A percentile compares a stretch with the other conserved stretches of the same genome.
Evolutionary conservation across 2,888 invertebrate genomes (phyloP).

Genomic region (Stenurella melanura): DNA sequence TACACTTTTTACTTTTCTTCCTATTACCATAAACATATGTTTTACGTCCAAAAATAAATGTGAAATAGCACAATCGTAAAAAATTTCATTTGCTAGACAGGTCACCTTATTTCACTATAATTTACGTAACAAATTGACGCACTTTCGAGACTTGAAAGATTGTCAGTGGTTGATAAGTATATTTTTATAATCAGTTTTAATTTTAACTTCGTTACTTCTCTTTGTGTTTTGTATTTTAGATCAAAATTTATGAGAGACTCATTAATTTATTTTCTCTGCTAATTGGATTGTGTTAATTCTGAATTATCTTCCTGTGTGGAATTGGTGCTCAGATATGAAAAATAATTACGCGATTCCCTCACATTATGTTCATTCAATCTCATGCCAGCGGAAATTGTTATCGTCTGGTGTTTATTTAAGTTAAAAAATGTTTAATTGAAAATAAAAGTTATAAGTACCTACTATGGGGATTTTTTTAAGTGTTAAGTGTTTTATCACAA

Average conservation of each 20-base stretch:
- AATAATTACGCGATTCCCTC: constrained; percentile 1
- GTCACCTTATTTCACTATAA: too few relatives aligned
- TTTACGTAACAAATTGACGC: too few relatives aligned
- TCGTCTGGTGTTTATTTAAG: background rate
- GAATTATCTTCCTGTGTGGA: background rate
- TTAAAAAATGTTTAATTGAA: background rate
- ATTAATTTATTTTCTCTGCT: constrained; percentile 1
- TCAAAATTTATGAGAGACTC: background rate
- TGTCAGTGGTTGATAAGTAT: too few relatives aligned
- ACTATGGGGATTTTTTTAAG: too few relatives aligned
- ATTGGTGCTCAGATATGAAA: background rate
- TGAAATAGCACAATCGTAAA: too few relatives aligned
- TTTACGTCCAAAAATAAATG: too few relatives aligned
- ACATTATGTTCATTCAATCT: background rate
- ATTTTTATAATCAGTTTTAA: background rate
- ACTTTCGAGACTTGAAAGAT: too few relatives aligned
- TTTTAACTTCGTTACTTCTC: background rate
- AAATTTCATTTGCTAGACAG: too few relatives aligned
- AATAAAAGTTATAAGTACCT: background rate
- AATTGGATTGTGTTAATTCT: constrained; percentile 4
- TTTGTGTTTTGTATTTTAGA: background rate
- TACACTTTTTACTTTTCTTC: too few relatives aligned
- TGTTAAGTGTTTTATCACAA: too few relatives aligned
- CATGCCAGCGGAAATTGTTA: background rate
- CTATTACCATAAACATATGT: too few relatives aligned